Base-by-base conservation (phyloP, 2,888 invertebrate genomes). In the Busseola fusca region DNA sequence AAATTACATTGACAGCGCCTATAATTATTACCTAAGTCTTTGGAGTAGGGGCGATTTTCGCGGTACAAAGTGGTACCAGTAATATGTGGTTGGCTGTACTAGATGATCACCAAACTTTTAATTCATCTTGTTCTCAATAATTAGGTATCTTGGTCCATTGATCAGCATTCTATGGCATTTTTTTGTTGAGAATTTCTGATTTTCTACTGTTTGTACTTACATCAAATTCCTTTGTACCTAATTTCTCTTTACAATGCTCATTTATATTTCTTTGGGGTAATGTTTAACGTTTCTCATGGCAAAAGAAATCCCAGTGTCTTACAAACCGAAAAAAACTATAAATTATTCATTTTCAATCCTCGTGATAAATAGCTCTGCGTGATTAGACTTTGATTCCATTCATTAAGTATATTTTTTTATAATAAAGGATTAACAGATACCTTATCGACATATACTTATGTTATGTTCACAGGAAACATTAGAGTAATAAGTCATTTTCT, bases 311-410 rank as follows among this genome's bases (percentile, higher is more conserved):
- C 37, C n/a, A 60, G 7, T 37, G 54, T 54, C 30, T 64, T n/a
- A 42, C 14, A 18, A 57, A 34, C 37, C 7, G 50, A 62, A 54
- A 72, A 75, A 76, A 76, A 18, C 48, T 7, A 50, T 45, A 64
- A 37, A 9, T 45, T 65, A 77, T 72, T 76, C 65, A 57, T 65
- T 57, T 76, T 65, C 60, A 21, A 76, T 52, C 3, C 5, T 3
- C 56, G 18, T 71, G 63, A 76, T 76, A 71, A 71, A 75, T 76
- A 54, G 42, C 16, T n/a, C 9, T 14, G 5, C 77, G 75, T 76
- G 75, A 62, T 72, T 45, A 3, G 60, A 77, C 30, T 76, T 1
- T 34, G 27, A 57, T 60, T 52, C 25, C 37, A 69, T 45, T 74
- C 45, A 69, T 52, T 65, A n/a, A 12, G 48, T 48, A 37, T 21